These are phyloP conservation scores for Drosophila phalerata DNA, from an alignment of 2,888 invertebrate genomes.

Conservation along the genomic window DNA sequence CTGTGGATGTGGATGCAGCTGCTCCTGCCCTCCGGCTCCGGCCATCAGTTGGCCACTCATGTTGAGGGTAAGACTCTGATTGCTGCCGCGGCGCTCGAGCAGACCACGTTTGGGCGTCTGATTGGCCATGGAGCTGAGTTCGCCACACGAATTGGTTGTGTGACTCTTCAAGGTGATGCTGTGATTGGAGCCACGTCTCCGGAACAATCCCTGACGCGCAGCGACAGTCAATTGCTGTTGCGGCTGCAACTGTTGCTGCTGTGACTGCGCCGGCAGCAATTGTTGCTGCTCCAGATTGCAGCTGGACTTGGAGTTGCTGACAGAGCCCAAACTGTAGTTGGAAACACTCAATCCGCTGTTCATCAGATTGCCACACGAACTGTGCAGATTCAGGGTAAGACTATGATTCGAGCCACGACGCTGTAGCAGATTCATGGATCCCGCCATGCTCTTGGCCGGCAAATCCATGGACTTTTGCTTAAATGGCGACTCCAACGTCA, in stretches of 20 bases:
- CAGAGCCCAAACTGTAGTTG: conserved; percentile 87
- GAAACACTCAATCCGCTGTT: conserved; percentile 86
- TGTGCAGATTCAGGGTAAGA: conserved; percentile 87
- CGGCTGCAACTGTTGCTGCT: conserved; percentile 29
- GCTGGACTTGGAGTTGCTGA: conserved; percentile 83
- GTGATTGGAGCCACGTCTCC: conserved; percentile 87
- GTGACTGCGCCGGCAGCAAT: conserved; percentile 17
- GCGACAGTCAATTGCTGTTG: conserved; percentile 50
- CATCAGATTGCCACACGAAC: conserved; percentile 86
- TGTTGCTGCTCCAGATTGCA: conserved; percentile 75
- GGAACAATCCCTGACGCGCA: conserved; percentile 62
- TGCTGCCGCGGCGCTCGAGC: conserved; percentile 94
- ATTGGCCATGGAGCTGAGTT: conserved; percentile 87
- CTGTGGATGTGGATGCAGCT: conserved; percentile 27
- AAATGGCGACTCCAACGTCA: conserved; percentile 65
- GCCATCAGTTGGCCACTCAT: conserved; percentile 76
- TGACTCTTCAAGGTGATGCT: conserved; percentile 87
- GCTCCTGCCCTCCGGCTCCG: conserved; percentile 43
- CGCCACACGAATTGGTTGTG: conserved; percentile 83
- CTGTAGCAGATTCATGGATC: conserved; percentile 85
- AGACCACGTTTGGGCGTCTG: conserved; percentile 88
- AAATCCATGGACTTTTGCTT: conserved; percentile 81
- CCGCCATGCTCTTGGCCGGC: conserved; percentile 60
- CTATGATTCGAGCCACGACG: conserved; percentile 88
- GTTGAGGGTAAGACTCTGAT: conserved; percentile 95